Evolutionary conservation across 2,113 vertebrate species (phyloP).

Genomic region (Tonatia bakeri): DNA sequence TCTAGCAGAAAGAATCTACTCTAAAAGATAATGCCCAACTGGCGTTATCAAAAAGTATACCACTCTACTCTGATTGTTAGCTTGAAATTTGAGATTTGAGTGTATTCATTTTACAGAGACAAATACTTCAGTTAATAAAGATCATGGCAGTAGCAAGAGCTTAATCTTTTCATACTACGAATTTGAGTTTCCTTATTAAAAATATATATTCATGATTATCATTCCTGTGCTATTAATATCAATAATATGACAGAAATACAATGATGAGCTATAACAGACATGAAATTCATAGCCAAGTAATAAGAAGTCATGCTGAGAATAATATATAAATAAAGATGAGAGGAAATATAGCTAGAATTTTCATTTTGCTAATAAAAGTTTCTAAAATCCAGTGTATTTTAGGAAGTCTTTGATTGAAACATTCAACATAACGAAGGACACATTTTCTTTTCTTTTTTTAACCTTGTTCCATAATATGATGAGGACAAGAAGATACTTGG

Average conservation of each 20-base stretch:
- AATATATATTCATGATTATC: background rate
- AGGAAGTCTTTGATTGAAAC: slow-evolving; percentile 26
- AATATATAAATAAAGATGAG: slow-evolving; percentile 30
- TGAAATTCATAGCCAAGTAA: background rate
- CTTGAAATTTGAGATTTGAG: slow-evolving; percentile 14
- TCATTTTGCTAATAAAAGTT: background rate
- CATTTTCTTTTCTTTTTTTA: background rate
- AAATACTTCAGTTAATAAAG: background rate
- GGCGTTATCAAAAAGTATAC: background rate
- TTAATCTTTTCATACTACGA: background rate
- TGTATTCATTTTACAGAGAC: background rate
- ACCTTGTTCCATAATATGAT: slow-evolving; percentile 53
- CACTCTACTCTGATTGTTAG: background rate
- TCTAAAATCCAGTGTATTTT: slow-evolving; percentile 33
- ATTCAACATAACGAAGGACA: slow-evolving; percentile 51
- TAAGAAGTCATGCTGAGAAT: slow-evolving; percentile 32
- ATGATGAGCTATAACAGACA: background rate
- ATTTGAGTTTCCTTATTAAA: background rate
- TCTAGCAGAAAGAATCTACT: background rate
- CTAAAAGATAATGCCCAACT: background rate
- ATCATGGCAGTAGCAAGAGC: background rate
- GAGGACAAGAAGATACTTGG: slow-evolving; percentile 56
- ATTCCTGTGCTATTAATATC: background rate
- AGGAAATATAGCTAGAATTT: background rate
- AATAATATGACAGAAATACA: slow-evolving; percentile 2